Evolutionary conservation across 1,140 invertebrate genomes (phyloP).

Genomic region (Eumeta japonica): DNA sequence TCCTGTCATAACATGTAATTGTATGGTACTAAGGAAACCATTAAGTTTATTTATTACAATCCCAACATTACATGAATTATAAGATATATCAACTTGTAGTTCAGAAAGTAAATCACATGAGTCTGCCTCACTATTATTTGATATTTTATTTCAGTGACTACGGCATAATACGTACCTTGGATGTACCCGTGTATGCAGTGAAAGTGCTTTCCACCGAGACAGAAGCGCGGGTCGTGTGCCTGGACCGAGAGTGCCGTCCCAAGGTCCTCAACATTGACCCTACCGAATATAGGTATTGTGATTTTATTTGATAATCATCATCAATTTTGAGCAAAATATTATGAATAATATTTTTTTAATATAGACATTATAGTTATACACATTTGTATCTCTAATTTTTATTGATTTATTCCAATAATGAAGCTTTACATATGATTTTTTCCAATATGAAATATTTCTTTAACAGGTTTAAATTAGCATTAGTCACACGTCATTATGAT

Average conservation of each 20-base stretch:
- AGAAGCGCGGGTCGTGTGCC: slow-evolving; percentile 89
- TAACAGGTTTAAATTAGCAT: slow-evolving; percentile 85
- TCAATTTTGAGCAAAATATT: not conserved
- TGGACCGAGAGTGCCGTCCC: slow-evolving; percentile 90
- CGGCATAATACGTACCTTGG: slow-evolving; percentile 96
- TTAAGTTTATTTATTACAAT: too few species aligned
- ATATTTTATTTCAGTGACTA: slow-evolving; percentile 68
- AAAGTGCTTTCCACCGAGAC: slow-evolving; percentile 90
- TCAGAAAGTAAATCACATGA: too few species aligned
- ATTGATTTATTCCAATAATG: too few species aligned
- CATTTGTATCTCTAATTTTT: too few species aligned
- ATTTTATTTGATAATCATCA: not conserved
- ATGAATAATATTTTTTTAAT: not conserved
- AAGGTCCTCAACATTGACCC: slow-evolving; percentile 92
- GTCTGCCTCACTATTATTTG: too few species aligned
- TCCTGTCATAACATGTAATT: too few species aligned
- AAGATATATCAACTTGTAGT: too few species aligned
- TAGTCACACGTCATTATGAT: slow-evolving; percentile 96
- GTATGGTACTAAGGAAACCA: too few species aligned
- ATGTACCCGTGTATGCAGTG: slow-evolving; percentile 96
- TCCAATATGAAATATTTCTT: not conserved
- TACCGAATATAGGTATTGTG: slow-evolving; percentile 82
- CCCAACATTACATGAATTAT: too few species aligned
- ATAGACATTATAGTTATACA: not conserved
- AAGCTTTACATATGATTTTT: too few species aligned